phyloP scores from a whole-genome alignment of 2,888 invertebrate species.

The Drosophila koepferae region DNA sequence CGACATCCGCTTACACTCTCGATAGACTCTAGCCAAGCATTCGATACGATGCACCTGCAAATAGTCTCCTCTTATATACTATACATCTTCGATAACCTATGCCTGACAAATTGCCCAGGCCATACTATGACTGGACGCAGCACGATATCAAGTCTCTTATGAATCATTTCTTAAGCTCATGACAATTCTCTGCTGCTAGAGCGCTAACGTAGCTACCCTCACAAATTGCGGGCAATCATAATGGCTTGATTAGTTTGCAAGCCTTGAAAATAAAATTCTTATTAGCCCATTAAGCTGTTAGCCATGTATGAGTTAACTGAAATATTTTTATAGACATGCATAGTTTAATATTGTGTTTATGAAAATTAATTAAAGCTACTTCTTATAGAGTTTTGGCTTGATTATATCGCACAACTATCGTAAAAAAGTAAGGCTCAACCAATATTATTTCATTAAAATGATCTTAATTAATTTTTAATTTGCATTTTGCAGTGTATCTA shows the following conservation, averaged over 20 bases:
- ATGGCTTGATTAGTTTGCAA: background rate
- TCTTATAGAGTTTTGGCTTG: no score
- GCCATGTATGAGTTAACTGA: background rate
- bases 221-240: background rate
- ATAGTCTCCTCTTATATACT: conserved; percentile 2
- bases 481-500: background rate
- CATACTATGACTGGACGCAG: conserved; percentile 8
- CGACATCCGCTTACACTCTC: conserved; percentile 54
- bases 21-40: conserved; percentile 5
- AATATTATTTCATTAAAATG: background rate
- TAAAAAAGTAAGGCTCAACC: background rate
- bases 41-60: conserved; percentile 40
- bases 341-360: background rate
- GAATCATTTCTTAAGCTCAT: background rate
- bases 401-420: no score
- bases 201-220: conserved; percentile 1
- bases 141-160: conserved; percentile 3
- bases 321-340: background rate
- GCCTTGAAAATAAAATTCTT: background rate
- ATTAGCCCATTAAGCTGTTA: conserved; percentile 3
- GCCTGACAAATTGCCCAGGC: conserved; percentile 62
- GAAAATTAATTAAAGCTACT: no score
- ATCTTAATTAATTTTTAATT: background rate
- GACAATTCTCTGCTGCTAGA: background rate
- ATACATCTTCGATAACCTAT: conserved; percentile 55